Percentiles rank a stretch among this genome's conserved stretches.
These are phyloP conservation scores for Xanthia togata DNA, from an alignment of 2,888 invertebrate species.

Conservation along the genomic window DNA sequence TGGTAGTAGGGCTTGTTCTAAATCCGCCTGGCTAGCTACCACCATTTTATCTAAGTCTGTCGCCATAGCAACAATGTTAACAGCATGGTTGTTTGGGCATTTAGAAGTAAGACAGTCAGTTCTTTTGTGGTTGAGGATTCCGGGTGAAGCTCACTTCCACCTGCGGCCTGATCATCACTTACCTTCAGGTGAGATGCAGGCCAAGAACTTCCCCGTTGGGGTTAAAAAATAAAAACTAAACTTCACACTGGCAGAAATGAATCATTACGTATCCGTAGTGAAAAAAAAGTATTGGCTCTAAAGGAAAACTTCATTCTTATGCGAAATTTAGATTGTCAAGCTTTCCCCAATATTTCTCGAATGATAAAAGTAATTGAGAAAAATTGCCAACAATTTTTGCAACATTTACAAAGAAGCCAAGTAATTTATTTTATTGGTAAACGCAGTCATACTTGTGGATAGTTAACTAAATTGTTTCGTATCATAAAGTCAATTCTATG, in stretches of 20 bases:
- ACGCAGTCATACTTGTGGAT: conserved; percentile 48
- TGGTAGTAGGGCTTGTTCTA: too few relatives aligned
- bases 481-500: conserved; percentile 64
- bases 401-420: conserved; percentile 45
- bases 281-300: neutral
- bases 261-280: neutral
- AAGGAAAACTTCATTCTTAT: neutral
- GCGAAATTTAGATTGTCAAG: neutral
- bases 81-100: too few relatives aligned
- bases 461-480: conserved; percentile 70
- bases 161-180: too few relatives aligned
- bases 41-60: too few relatives aligned
- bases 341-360: neutral
- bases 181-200: too few relatives aligned
- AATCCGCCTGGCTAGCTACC: too few relatives aligned
- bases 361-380: neutral
- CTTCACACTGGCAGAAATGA: neutral
- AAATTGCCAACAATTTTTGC: neutral
- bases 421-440: conserved; percentile 52
- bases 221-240: too few relatives aligned
- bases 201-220: too few relatives aligned
- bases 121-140: too few relatives aligned
- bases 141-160: too few relatives aligned
- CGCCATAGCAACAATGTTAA: too few relatives aligned
- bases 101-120: too few relatives aligned